Evolutionary conservation across 2,113 vertebrate genomes (phyloP), one percentile per base, ranked within the genome.

Genomic region (Gallinago paraguaiae): DNA sequence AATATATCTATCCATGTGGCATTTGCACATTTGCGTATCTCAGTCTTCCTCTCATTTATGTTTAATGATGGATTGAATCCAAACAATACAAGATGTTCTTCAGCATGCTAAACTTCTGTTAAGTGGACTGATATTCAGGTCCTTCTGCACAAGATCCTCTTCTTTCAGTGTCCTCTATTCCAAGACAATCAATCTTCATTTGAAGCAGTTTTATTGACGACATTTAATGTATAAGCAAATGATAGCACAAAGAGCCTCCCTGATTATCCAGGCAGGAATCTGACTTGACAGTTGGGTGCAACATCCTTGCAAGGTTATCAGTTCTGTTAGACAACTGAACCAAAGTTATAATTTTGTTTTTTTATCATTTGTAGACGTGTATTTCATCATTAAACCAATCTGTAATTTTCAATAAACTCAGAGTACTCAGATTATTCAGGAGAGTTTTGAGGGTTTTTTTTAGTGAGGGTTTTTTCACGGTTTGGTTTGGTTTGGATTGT

Each of bases 41-140:
- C 92, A 94, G 84, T 90, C 95, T 95, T 92, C 91, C 60, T 97
- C 92, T 97, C 97, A 96, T 98, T 98, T 98, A 69, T 94, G 90
- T 94, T 97, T 98, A 98, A 97, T 97, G 96, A 97, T 98, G 97
- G 97, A 98, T 88, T 91, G 90, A 91, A 96, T 98, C 97, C 98
- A 98, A 97, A 97, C 89, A 97, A 96, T 96, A 48, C 97, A 98
- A 98, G 97, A 98, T 98, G 98, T 95, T 98, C 94, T 91, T 91
- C 97, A 97, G 78, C 93, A 97, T 97, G 94, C 86, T 97, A 90
- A 94, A 69, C 85, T 98, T 97, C 95, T 97, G 93, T 83, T 96
- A 93, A 96, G 56, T 93, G 94, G 95, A 94, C 89, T 77, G 88
- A 93, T 48, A 96, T 82, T 90, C 65, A 86, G 77, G 83, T 93